Conservation (phyloP, 2,797 vertebrate species). For the Erithacus rubecula region DNA sequence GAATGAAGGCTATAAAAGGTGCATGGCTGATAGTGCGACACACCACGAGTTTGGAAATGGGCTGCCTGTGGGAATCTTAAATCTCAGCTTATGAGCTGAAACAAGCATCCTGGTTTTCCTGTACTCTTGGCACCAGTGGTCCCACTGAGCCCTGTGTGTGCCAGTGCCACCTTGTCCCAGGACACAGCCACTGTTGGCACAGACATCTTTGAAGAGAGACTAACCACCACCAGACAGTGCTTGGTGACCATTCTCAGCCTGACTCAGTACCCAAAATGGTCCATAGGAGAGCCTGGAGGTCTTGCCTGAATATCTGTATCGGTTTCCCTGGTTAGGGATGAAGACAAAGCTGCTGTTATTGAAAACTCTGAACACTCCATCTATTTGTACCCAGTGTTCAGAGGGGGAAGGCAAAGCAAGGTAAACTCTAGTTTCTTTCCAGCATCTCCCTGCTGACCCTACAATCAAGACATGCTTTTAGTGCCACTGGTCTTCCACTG, state of each 20-base stretch:
- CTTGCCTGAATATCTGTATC: neutral
- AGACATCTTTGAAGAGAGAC: neutral
- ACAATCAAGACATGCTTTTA: neutral
- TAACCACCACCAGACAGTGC: neutral
- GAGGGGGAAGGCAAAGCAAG: neutral
- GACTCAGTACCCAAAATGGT: neutral
- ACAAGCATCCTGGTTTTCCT: neutral
- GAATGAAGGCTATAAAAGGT: constrained; percentile 25
- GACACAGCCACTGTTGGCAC: neutral
- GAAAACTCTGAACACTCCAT: neutral
- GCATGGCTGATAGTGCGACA: neutral
- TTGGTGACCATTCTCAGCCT: neutral
- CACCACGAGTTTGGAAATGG: neutral
- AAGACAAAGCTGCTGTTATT: neutral
- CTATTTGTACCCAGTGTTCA: neutral
- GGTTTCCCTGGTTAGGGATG: neutral
- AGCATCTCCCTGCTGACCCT: neutral
- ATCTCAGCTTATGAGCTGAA: neutral
- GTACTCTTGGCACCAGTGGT: neutral
- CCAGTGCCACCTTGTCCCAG: neutral
- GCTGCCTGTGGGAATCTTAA: neutral
- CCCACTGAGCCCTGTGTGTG: neutral
- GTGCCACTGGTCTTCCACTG: neutral
- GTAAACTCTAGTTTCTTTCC: neutral
- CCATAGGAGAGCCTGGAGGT: neutral